Evolutionary conservation across 2,888 invertebrate genomes (phyloP), one percentile per base, ranked within the genome.

Genomic region (Nemoura dubitans): DNA sequence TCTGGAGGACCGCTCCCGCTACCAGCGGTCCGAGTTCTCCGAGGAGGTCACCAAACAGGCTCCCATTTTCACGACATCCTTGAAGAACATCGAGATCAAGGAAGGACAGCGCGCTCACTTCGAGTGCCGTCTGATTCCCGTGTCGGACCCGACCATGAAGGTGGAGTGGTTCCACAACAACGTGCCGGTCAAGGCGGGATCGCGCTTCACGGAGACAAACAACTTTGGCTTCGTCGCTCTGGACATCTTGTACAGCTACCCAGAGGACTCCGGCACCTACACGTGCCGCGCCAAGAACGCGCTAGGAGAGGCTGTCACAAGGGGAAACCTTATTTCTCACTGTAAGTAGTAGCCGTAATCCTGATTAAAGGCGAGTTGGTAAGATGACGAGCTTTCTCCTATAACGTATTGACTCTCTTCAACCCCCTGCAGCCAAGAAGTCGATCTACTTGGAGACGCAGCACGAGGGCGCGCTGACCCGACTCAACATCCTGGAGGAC

Each of bases 221-320:
- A 99, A 98, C 92, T 99, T 99, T 91, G 99, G 99, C 80, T 99
- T 98, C 91, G 98, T 99, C 21, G 98, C 98, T 29, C 93, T 99
- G 87, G 99, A 99, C 91, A 98, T 99, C 89, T 95, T 98, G 93
- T 97, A 98, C 89, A 97, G 98, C 87, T 95, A 98, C 90, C 97
- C 98, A 10, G 99, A 99, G 91, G 99, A 99, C 93, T 96, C 97
- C 25, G 99, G 99, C 83, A 96, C 96, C 0, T 99, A 99, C 91
- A 98, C 98, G 0, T 97, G 98, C 91, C 95, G 97, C 90, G 98
- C 99, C 0, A 95, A 95, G 86, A 99, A 99, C 90, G 96, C 96
- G 85, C 93, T 97, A 25, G 99, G 99, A 77, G 97, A 98, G 93
- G 98, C 98, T 43, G 96, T 98, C 21, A 98, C 98, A 85, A 97